Base-by-base conservation (phyloP, 1,140 invertebrate genomes). In the Dinoponera quadriceps region DNA sequence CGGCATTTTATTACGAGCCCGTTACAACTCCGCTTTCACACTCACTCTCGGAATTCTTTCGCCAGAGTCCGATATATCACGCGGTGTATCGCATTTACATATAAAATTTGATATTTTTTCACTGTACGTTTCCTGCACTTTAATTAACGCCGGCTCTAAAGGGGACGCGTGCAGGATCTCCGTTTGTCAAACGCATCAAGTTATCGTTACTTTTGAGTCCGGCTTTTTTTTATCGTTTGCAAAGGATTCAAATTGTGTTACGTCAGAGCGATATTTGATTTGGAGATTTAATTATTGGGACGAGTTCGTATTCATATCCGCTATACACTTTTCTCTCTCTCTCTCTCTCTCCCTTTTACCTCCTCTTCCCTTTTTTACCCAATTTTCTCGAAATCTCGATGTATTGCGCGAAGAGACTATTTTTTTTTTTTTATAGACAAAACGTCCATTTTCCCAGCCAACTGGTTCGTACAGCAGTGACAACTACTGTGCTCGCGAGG, bases 1-100 rank as follows among this genome's bases (percentile, higher is more conserved):
- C 33, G 65, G 33, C 75, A 71, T 71, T 80, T 57, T 65, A 71
- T 80, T 59, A 71, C 75, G 57, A 80, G 51, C 33, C 51, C 44
- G 75, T 80, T 69, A 80, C 69, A 71, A 59, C 22, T 65, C 44
- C 63, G 75, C 75, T 78, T 69, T 69, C 14, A n/a, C 75, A 16
- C 51, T 49, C 51, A n/a, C n/a, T 18, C 38, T 29, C 65, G 14
- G 65, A 48, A 59, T 80, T 71, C 51, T 71, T 48, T 48, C 57
- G 51, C 54, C 7, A 59, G 18, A 44, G 33, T 48, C 18, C 22
- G 33, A 2, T 29, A 25, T 57, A 78, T 69, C 20, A 29, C 38
- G 38, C 22, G n/a, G 49, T 51, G 27, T 68, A 57, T 27, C 29
- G 75, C 20, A 69, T 80, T 78, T 29, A 22, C 49, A 55, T 69